These are phyloP conservation scores for Champsocephalus gunnari DNA, from an alignment of 2,797 vertebrate species.

Conservation along the genomic window DNA sequence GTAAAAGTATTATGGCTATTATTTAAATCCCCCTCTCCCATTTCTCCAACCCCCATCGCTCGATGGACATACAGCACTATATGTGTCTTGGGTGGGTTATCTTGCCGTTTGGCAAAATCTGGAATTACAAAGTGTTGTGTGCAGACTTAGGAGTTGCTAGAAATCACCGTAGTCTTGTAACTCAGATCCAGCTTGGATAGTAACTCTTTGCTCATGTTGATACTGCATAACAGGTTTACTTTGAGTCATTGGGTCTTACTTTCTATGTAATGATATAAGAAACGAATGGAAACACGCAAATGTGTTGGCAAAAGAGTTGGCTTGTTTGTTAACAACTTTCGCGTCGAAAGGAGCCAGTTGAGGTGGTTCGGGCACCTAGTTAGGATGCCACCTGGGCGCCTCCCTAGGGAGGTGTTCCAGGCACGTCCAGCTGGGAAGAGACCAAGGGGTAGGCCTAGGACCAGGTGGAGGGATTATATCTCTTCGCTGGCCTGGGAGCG, in stretches of 20 bases:
- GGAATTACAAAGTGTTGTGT: background rate
- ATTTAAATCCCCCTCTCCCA: no score
- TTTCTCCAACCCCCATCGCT: background rate
- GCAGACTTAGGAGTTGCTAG: slow-evolving; percentile 1
- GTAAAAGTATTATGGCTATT: no score
- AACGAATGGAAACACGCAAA: background rate
- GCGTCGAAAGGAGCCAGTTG: no score
- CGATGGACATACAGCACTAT: background rate
- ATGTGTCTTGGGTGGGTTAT: background rate
- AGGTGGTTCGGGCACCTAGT: no score
- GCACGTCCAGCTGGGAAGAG: no score
- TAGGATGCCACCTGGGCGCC: no score
- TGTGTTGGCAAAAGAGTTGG: background rate
- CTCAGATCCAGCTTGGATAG: slow-evolving; percentile 10
- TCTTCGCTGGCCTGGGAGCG: no score
- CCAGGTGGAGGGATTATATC: no score
- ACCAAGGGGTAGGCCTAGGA: no score
- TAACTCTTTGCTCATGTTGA: background rate
- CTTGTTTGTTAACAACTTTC: background rate
- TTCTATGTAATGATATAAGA: background rate
- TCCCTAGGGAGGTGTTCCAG: no score
- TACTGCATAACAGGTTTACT: slow-evolving; percentile 10
- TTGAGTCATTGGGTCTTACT: background rate
- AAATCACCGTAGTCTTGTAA: slow-evolving; percentile 12
- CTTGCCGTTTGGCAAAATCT: slow-evolving; percentile 7